Base-by-base conservation (phyloP, 2,797 vertebrate genomes). In the Sebastes jordani region DNA sequence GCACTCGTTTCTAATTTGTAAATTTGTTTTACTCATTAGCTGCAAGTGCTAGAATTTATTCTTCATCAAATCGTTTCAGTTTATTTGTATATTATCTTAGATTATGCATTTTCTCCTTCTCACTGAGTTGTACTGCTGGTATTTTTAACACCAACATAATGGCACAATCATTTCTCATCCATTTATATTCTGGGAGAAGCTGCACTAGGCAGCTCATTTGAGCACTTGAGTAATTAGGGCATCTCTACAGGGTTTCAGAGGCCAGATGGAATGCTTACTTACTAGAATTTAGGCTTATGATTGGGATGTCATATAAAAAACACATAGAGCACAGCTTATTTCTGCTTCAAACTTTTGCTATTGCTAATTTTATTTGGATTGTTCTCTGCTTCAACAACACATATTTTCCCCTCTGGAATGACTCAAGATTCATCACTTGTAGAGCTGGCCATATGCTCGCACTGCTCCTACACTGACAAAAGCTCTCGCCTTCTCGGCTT, bases 201-300 rank as follows among this genome's bases (percentile, higher is more conserved):
- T 66, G 81, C 76, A 87, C 78, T 72, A 68, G 65, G 64, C 81
- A 78, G 81, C 77, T 76, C 60, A 73, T 84, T 77, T 74, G 64
- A 82, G 64, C 58, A 62, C 84, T 77, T 85, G 80, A 81, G 75
- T 85, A 86, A 89, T 88, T 83, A 81, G 66, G 38, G 32, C 67
- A 62, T 74, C 76, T 86, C 82, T 69, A 30, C 68, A 27, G 76
- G 80, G 81, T 81, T 69, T 84, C 69, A 66, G 36, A 80, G 76
- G 83, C 78, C 84, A 90, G 89, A 87, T 88, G 86, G 86, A 78
- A 80, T 23, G 22, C 61, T 68, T 69, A 71, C 67, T 82, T 89
- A 38, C 36, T 60, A 76, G 71, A 76, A 85, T 83, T 81, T 67
- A 69, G 68, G 18, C 58, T 80, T 32, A 72, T 73, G 52, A 76